These are phyloP conservation scores for Lobophora halterata DNA, from an alignment of 2,888 invertebrate genomes.

Conservation along the genomic window DNA sequence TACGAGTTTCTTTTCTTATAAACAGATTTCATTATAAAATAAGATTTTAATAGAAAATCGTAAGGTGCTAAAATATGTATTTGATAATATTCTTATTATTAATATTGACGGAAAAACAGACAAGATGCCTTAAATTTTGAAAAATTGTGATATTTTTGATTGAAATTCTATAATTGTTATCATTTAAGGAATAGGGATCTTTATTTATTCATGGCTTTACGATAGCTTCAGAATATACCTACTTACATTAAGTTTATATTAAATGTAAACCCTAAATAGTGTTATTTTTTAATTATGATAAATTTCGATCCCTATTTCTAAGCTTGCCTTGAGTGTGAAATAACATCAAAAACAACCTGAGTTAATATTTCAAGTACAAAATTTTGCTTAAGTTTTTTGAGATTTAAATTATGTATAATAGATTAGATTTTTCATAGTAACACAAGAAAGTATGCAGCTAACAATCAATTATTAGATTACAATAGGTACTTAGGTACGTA, in stretches of 20 bases:
- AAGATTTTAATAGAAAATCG: conserved; percentile 22
- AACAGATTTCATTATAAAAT: conserved; percentile 17
- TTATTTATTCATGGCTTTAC: conserved; percentile 8
- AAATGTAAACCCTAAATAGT: no score
- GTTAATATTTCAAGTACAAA: no score
- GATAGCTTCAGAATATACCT: no score
- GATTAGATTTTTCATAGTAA: no score
- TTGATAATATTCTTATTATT: conserved; percentile 23
- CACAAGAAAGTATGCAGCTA: no score
- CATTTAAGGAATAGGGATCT: conserved; percentile 19
- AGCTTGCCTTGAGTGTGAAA: conserved; percentile 22
- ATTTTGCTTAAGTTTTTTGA: no score
- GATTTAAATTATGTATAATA: background rate
- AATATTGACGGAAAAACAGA: conserved; percentile 14
- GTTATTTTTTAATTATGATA: background rate
- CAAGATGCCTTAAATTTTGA: conserved; percentile 24
- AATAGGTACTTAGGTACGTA: conserved; percentile 1
- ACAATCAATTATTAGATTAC: no score
- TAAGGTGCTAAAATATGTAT: conserved; percentile 31
- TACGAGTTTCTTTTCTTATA: conserved; percentile 1
- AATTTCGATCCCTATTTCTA: conserved; percentile 21
- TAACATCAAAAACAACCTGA: no score
- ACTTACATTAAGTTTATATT: no score
- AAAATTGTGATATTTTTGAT: conserved; percentile 22
- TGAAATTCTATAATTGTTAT: conserved; percentile 27